Evolutionary conservation across 2,113 vertebrate genomes (phyloP), one percentile per base, ranked within the genome.

Genomic region (Ploceus nigricollis): DNA sequence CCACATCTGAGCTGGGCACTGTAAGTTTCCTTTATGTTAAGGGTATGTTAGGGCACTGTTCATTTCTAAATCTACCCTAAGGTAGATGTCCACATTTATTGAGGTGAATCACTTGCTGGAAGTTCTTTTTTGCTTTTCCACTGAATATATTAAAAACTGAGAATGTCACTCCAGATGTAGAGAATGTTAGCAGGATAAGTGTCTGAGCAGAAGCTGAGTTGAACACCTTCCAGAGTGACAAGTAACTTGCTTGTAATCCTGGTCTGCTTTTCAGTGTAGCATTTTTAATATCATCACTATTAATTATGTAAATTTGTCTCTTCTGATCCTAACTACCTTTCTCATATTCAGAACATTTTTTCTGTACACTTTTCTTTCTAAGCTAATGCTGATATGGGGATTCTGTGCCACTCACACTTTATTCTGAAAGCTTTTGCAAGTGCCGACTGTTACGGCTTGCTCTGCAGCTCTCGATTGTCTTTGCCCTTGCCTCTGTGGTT

Each of bases 371-470:
- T 48, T 12, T 48, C 27, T 44, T 40, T 31, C 48, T 60, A 75
- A 45, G 21, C n/a, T 57, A 12, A 23, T 45, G 17, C 17, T 66
- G 57, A 11, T 45, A 11, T 22, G 18, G 27, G 27, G 39, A 17
- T 87, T 89, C 47, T 79, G 17, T 92, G 79, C 33, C 35, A 22
- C 35, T 85, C 42, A 25, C 3, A 7, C 35, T 68, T 82, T 11
- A 48, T 77, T 65, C 63, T 77, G 72, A 77, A 84, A 54, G 56
- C 50, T 70, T 94, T 94, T 77, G 15, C 23, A 50, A 57, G 33
- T 63, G 42, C 18, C 25, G 20, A 37, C 28, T 83, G 28, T 77
- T 72, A 23, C 0, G 0, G 8, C 40, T 27, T 42, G 33, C 47
- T 84, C n/a, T 61, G 23, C 28, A 42, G 4, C 24, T 27, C 28